Percentiles rank a stretch among this genome's conserved stretches.
Conservation (phyloP, 2,113 vertebrate species). For the Lycocorax pyrrhopterus region DNA sequence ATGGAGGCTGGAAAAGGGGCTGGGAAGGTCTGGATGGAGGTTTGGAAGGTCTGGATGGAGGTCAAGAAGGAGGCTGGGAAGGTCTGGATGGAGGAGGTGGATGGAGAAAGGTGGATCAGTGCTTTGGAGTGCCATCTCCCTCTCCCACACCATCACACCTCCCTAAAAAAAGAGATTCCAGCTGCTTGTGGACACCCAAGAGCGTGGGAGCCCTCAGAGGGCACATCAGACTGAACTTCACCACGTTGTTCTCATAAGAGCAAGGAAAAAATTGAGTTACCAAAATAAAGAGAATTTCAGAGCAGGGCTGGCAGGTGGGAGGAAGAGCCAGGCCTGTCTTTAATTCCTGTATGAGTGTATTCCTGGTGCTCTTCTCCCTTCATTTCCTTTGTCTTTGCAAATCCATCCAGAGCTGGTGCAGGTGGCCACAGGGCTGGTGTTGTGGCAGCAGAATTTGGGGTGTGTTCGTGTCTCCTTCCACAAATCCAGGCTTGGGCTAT, state of each 20-base stretch:
- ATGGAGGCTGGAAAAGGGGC: not conserved
- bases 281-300: not conserved
- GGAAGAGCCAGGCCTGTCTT: not conserved
- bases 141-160: not conserved
- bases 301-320: not conserved
- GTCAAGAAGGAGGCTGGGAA: not conserved
- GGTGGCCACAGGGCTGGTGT: fast-evolving
- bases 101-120: not conserved
- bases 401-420: not conserved
- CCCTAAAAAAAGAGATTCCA: not conserved
- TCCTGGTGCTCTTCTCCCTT: not conserved
- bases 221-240: not conserved
- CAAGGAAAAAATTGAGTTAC: not conserved
- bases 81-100: not conserved
- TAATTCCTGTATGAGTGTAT: not conserved
- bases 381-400: not conserved
- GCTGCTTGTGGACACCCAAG: not conserved
- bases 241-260: not conserved
- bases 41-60: not conserved
- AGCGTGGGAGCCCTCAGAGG: not conserved
- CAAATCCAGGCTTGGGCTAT: not conserved
- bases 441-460: not conserved
- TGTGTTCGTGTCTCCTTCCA: not conserved
- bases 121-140: not conserved
- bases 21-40: not conserved